Percentiles rank a stretch among this genome's conserved stretches.
phyloP scores from a whole-genome alignment of 2,797 vertebrate genomes.

The Betta splendens region DNA sequence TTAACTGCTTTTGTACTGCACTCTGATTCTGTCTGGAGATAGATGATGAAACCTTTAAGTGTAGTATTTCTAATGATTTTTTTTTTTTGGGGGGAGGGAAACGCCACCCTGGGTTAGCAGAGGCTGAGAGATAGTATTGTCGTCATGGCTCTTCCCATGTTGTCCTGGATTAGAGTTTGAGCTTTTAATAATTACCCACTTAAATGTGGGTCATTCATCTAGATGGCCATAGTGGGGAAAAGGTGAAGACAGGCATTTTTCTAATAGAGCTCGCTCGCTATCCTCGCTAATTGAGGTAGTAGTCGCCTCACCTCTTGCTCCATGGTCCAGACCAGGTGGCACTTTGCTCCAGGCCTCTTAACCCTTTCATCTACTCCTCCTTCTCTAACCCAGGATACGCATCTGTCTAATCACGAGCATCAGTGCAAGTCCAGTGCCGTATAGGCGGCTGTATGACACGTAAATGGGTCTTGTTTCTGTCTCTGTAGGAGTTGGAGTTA shows the following conservation, averaged over 20 bases:
- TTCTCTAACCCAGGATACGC: constrained; percentile 72
- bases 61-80: constrained; percentile 26
- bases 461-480: constrained; percentile 34
- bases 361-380: constrained; percentile 62
- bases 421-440: constrained; percentile 34
- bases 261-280: constrained; percentile 45
- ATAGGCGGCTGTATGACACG: background rate
- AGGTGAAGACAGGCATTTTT: constrained; percentile 41
- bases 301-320: constrained; percentile 43
- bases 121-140: constrained; percentile 19
- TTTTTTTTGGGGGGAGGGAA: too few relatives aligned
- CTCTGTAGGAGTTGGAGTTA: constrained; percentile 92
- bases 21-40: constrained; percentile 41
- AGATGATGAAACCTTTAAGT: constrained; percentile 9
- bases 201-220: constrained; percentile 12
- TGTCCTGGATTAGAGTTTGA: constrained; percentile 35
- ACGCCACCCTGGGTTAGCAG: constrained; percentile 23
- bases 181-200: constrained; percentile 10
- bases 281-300: constrained; percentile 50
- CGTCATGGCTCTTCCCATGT: constrained; percentile 21
- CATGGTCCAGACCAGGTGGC: constrained; percentile 25
- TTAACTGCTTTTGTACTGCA: constrained; percentile 17
- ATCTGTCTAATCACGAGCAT: constrained; percentile 62
- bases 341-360: constrained; percentile 51
- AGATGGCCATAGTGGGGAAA: constrained; percentile 6